Evolutionary conservation across 2,113 vertebrate species (phyloP), one percentile per base, ranked within the genome.

Genomic region (Jaculus jaculus): DNA sequence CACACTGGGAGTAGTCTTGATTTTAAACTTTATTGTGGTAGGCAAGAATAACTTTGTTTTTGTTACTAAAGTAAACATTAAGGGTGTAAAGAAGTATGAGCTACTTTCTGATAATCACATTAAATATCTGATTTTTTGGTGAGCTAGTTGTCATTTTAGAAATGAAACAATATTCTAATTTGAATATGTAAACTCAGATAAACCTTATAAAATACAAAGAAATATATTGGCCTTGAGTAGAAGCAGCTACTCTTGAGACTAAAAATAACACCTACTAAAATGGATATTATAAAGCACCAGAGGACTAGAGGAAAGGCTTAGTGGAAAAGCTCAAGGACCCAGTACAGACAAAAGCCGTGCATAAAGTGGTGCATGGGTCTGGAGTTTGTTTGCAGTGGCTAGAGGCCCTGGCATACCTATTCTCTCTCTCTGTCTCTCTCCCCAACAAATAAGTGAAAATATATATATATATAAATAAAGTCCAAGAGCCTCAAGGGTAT

Each of bases 241-340:
- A 89, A 54, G 24, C 84, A 80, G 7, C 47, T 93, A 16, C 42
- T 93, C 15, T 4, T 85, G n/a, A 92, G 63, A 75, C 34, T 73
- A 42, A 87, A 95, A 97, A 95, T 84, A 89, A 23, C 83, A n/a
- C 78, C 6, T 82, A 37, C 75, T 89, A 61, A 82, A 93, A 69
- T 87, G 11, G 89, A 87, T 83, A 72, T 91, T 74, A 66, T 84
- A 84, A 86, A 89, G 17, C 71, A 77, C 4, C 94, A 75, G 37
- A 86, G 68, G 30, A 47, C 42, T 47, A 8, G 42, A 47, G 42
- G 8, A 47, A 47, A 6, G 42, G 42, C 42, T 8, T 47, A 47
- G 42, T 8, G 42, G 42, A 47, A 47, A 47, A 47, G 42, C 42
- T 47, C 42, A 47, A 47, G 42, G 42, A 47, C 42, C 42, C 42